phyloP scores from a whole-genome alignment of 2,113 vertebrate genomes.

The Pagrus major region DNA sequence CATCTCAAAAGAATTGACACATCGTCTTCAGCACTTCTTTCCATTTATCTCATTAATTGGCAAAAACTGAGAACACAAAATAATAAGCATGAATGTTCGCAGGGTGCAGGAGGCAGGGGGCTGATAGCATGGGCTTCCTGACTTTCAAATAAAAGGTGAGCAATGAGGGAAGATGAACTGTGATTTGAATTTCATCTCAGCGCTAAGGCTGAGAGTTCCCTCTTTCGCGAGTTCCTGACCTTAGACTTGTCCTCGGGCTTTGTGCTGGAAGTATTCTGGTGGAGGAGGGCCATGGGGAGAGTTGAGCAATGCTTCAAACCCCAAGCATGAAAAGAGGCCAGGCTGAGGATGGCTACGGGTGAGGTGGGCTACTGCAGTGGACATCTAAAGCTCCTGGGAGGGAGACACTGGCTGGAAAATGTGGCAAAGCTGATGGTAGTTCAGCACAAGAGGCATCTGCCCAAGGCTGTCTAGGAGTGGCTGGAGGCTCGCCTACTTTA shows the following conservation, averaged over 20 bases:
- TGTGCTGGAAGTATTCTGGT: constrained; percentile 48
- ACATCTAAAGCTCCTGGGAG: constrained; percentile 45
- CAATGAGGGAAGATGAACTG: constrained; percentile 8
- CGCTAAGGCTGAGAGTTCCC: constrained; percentile 14
- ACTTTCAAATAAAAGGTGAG: constrained; percentile 21
- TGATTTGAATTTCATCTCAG: constrained; percentile 45
- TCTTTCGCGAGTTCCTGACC: constrained; percentile 51
- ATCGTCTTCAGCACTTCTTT: neutral
- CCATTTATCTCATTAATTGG: neutral
- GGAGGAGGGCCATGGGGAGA: constrained; percentile 24
- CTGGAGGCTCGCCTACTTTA: constrained; percentile 19
- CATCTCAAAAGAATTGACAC: neutral
- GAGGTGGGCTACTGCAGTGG: constrained; percentile 46
- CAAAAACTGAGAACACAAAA: constrained; percentile 2
- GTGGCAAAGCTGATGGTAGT: constrained; percentile 38
- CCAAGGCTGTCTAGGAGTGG: constrained; percentile 6
- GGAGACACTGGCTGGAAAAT: constrained; percentile 20
- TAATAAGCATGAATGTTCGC: neutral
- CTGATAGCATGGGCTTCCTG: neutral
- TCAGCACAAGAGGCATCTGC: constrained; percentile 26
- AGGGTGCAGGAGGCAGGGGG: neutral
- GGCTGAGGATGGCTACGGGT: constrained; percentile 31
- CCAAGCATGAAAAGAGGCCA: constrained; percentile 41
- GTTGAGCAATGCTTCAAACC: constrained; percentile 61
- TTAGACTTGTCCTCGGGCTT: constrained; percentile 63